phyloP scores from a whole-genome alignment of 2,888 invertebrate genomes.

The Tipula vernalis region DNA sequence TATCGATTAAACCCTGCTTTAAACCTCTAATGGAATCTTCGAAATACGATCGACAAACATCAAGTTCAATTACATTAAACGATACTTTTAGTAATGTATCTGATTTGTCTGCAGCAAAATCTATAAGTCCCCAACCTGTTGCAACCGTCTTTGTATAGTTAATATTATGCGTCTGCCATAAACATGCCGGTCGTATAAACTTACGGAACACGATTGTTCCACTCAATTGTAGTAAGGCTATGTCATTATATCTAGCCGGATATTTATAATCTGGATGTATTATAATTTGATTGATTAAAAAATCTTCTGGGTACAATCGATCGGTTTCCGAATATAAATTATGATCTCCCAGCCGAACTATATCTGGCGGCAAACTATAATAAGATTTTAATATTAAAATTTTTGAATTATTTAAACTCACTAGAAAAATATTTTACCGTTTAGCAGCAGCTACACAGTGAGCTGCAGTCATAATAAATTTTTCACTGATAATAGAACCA shows the following conservation, averaged over 20 bases:
- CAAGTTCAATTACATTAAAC: neutral
- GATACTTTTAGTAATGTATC: constrained; percentile 4
- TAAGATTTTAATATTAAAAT: neutral
- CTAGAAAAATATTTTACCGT: neutral
- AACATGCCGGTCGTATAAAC: constrained; percentile 45
- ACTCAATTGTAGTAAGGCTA: constrained; percentile 13
- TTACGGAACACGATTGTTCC: constrained; percentile 25
- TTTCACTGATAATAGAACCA: constrained; percentile 30
- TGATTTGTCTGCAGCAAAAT: neutral
- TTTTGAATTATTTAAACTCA: neutral
- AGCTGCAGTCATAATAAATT: constrained; percentile 29
- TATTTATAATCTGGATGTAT: constrained; percentile 11
- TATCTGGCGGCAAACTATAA: constrained; percentile 15
- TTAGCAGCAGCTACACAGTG: constrained; percentile 25
- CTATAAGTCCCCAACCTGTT: constrained; percentile 43
- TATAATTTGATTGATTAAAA: constrained; percentile 7
- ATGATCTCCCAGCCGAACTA: constrained; percentile 23
- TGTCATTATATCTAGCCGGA: constrained; percentile 8
- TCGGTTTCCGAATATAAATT: constrained; percentile 19
- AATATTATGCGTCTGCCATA: constrained; percentile 34
- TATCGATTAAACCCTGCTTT: constrained; percentile 23
- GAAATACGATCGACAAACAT: neutral
- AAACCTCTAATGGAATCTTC: neutral
- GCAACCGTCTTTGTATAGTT: constrained; percentile 39
- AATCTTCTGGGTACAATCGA: constrained; percentile 11